Evolutionary conservation across 2,888 invertebrate genomes (phyloP), one percentile per base, ranked within the genome.

Genomic region (Acronicta psi): DNA sequence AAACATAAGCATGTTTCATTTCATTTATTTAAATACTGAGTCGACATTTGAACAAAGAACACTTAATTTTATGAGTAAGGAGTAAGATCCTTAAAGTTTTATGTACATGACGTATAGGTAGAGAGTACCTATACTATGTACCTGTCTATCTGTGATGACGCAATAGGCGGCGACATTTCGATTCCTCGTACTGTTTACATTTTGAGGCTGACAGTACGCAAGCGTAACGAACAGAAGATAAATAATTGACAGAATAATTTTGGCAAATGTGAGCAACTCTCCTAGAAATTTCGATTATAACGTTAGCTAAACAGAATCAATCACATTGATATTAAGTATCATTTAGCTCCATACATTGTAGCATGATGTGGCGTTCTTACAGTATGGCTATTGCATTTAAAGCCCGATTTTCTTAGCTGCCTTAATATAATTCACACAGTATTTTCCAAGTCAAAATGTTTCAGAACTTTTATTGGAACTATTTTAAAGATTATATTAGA

Each of bases 201-300:
- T 34, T 34, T 34, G 34, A 34, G 34, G 34, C 34, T 34, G 34
- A 71, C 38, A 64, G 44, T 58, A 56, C 41, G 37, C 49, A 51
- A 57, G 47, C 50, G 34, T 37, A 36, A 45, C 54, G 34, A 58
- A 60, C 44, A 6, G 43, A 61, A 46, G 40, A 46, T n/a, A 61
- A 71, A 59, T 67, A 62, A 70, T 66, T 68, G 57, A 69, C 66
- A 53, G 61, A 59, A 52, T 31, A 47, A 59, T 59, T 60, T 66
- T 76, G 73, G 66, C 75, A 75, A 62, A 55, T 41, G 51, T 66
- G 73, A 75, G 64, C 64, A 72, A 59, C 44, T 64, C 34, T 56
- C 29, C 41, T 46, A 42, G 31, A 55, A 29, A 14, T 40, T 29
- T 44, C 20, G 29, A 36, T 40, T n/a, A 37, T 17, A 29, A 13